These are phyloP conservation scores for Kryptolebias ocellatus DNA, from an alignment of 2,797 vertebrate species.

Conservation along the genomic window DNA sequence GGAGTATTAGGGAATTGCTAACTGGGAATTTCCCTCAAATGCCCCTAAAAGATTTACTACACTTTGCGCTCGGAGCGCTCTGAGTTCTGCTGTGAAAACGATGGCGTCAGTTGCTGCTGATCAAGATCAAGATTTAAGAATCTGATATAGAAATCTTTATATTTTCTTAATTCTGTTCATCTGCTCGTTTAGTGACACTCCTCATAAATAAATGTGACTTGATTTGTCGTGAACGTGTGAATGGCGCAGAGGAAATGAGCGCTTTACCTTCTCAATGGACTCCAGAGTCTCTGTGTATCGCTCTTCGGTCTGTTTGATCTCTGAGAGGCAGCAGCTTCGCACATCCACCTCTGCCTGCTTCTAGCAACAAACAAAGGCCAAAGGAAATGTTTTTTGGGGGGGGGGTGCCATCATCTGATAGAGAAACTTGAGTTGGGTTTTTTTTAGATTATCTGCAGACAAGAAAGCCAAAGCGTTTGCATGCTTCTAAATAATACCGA, in stretches of 20 bases:
- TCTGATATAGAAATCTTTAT: neutral
- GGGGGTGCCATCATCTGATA: neutral
- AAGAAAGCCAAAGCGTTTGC: neutral
- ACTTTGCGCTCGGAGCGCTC: neutral
- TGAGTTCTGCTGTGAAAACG: neutral
- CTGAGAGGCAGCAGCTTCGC: slow-evolving; percentile 89
- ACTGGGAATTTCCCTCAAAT: slow-evolving; percentile 33
- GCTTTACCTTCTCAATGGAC: slow-evolving; percentile 87
- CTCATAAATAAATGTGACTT: neutral
- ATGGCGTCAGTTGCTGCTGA: neutral
- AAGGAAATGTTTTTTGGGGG: slow-evolving; percentile 8
- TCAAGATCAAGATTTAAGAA: slow-evolving; percentile 4
- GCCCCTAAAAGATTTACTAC: neutral
- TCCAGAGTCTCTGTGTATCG: slow-evolving; percentile 90
- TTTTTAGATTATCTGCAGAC: neutral
- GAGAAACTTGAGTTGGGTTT: neutral
- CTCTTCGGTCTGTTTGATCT: slow-evolving; percentile 97
- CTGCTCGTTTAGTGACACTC: neutral
- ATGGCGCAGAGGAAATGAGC: neutral
- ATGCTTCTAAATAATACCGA: neutral
- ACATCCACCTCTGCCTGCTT: slow-evolving; percentile 89
- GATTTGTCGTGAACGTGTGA: neutral
- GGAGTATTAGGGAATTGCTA: slow-evolving; percentile 6
- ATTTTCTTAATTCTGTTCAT: neutral
- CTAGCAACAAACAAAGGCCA: slow-evolving; percentile 67